These are phyloP conservation scores for Pseudomyrmex gracilis DNA, from an alignment of 1,140 invertebrate species.

Conservation along the genomic window DNA sequence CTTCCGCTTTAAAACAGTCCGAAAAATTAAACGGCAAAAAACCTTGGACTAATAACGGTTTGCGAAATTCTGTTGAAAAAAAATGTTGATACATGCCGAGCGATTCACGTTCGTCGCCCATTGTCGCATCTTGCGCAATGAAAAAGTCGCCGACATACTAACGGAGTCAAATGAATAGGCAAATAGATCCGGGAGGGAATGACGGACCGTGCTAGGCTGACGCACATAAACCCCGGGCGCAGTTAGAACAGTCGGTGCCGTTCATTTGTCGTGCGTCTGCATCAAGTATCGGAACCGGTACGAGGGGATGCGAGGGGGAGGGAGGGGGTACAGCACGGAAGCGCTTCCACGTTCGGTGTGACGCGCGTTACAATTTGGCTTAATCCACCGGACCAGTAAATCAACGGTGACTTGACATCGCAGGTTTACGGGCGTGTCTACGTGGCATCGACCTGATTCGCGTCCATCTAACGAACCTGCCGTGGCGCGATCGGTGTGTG, in stretches of 20 bases:
- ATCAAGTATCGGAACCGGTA: slow-evolving; percentile 41
- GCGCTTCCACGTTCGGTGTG: slow-evolving; percentile 42
- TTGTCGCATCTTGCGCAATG: background rate
- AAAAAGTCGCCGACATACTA: background rate
- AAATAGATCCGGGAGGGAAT: slow-evolving; percentile 31
- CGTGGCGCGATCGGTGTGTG: slow-evolving; percentile 29
- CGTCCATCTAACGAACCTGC: slow-evolving; percentile 57
- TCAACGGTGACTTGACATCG: slow-evolving; percentile 46
- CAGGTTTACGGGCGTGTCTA: slow-evolving; percentile 54
- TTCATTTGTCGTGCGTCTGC: slow-evolving; percentile 56
- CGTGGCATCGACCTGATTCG: slow-evolving; percentile 53
- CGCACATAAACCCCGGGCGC: slow-evolving; percentile 28
- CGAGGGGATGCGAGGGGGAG: too few species aligned
- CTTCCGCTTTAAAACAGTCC: too few species aligned
- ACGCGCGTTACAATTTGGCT: slow-evolving; percentile 58
- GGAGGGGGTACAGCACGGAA: too few species aligned
- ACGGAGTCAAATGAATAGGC: slow-evolving; percentile 7
- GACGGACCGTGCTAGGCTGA: background rate
- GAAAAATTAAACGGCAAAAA: too few species aligned
- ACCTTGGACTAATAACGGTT: too few species aligned
- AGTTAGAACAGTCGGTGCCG: slow-evolving; percentile 25
- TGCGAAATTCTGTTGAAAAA: too few species aligned
- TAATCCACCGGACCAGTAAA: slow-evolving; percentile 53
- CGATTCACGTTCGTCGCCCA: too few species aligned
- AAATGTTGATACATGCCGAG: too few species aligned